Conservation (phyloP, 2,888 invertebrate genomes). For the Lottia scabra region DNA sequence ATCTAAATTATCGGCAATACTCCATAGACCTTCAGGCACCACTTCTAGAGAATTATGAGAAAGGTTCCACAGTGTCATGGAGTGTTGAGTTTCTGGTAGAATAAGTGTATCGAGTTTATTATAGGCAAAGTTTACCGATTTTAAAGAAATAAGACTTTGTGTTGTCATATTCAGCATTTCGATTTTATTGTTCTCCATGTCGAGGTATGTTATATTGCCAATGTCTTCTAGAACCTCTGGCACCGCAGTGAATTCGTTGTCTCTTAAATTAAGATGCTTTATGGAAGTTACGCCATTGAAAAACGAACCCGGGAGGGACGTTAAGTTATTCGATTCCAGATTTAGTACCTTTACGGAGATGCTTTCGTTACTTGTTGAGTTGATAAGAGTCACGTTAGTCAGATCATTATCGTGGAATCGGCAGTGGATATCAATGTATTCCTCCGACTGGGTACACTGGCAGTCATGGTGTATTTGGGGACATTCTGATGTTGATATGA, state of each 20-base stretch:
- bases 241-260: constrained; percentile 15
- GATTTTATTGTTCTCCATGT: constrained; percentile 18
- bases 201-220: constrained; percentile 9
- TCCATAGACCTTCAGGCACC: constrained; percentile 9
- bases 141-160: background rate
- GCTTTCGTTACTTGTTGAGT: no score
- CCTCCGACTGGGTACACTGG: no score
- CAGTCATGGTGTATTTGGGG: no score
- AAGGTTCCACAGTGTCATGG: background rate
- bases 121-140: constrained; percentile 16
- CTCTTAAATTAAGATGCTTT: constrained; percentile 8
- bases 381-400: no score
- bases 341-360: constrained; percentile 7
- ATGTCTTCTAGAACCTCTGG: background rate
- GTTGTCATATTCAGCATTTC: background rate
- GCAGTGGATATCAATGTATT: no score
- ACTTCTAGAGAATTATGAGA: background rate
- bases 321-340: constrained; percentile 20
- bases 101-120: constrained; percentile 12
- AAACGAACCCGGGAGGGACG: constrained; percentile 16
- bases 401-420: no score
- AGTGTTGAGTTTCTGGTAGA: background rate
- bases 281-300: constrained; percentile 15
- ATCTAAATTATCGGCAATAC: background rate
- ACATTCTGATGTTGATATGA: no score